These are phyloP conservation scores for Mustela erminea DNA, from an alignment of 2,797 vertebrate species.

Conservation along the genomic window DNA sequence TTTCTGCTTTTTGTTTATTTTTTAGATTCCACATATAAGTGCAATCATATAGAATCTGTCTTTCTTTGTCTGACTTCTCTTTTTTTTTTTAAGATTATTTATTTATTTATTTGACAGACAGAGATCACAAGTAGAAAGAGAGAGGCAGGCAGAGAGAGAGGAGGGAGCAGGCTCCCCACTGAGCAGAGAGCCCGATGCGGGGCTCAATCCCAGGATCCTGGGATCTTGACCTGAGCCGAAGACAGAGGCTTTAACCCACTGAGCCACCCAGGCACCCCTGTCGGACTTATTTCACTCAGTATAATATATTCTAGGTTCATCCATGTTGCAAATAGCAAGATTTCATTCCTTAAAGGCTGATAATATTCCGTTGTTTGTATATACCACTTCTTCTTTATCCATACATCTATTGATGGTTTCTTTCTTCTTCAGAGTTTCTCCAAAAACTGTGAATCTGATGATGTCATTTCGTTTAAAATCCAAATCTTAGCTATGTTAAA, in stretches of 20 bases:
- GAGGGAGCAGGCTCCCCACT: no score
- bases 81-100: no score
- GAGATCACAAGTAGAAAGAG: no score
- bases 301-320: not conserved
- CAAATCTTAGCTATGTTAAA: not conserved
- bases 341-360: not conserved
- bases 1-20: not conserved
- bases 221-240: no score
- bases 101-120: no score
- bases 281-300: not conserved
- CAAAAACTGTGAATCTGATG: not conserved
- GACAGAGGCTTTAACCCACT: no score
- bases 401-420: not conserved
- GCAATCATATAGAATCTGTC: not conserved
- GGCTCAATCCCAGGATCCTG: no score
- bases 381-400: not conserved
- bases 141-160: no score
- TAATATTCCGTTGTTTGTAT: not conserved
- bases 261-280: no score
- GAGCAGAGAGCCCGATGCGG: no score
- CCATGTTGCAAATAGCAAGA: not conserved
- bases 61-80: not conserved
- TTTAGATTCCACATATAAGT: not conserved
- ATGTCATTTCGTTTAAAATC: not conserved
- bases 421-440: not conserved